Conservation (phyloP, 2,797 vertebrate genomes). For the Clamator glandarius region DNA sequence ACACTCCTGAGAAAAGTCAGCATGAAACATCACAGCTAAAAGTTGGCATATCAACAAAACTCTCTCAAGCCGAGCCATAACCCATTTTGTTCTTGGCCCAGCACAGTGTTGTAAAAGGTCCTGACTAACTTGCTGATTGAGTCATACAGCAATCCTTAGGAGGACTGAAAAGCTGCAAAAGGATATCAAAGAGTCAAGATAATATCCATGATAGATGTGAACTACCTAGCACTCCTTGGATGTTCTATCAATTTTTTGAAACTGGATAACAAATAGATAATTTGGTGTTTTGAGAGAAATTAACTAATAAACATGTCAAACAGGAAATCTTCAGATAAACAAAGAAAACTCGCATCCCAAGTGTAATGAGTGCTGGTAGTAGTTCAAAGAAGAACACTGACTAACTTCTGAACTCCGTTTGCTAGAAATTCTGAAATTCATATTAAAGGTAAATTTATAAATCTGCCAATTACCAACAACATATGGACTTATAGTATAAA, state of each 20-base stretch:
- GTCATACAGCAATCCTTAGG: background rate
- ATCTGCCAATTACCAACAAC: background rate
- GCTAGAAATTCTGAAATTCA: background rate
- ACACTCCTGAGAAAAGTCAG: background rate
- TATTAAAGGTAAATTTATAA: background rate
- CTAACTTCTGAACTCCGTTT: background rate
- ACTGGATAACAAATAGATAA: background rate
- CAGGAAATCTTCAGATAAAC: background rate
- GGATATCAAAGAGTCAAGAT: background rate
- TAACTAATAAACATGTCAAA: background rate
- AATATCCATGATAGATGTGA: background rate
- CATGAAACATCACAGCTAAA: background rate
- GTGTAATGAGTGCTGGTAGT: background rate
- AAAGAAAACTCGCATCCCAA: background rate
- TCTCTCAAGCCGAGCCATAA: background rate
- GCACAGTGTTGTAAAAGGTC: background rate
- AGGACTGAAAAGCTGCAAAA: background rate
- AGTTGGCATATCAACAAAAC: background rate
- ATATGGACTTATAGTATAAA: background rate
- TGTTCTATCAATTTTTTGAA: background rate
- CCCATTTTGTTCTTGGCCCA: background rate
- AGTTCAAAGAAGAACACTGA: background rate
- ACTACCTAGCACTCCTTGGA: background rate
- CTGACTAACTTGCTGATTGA: background rate
- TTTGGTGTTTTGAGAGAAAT: background rate